Conservation (phyloP, 2,888 invertebrate genomes). For the Tricholauxania praeusta region DNA sequence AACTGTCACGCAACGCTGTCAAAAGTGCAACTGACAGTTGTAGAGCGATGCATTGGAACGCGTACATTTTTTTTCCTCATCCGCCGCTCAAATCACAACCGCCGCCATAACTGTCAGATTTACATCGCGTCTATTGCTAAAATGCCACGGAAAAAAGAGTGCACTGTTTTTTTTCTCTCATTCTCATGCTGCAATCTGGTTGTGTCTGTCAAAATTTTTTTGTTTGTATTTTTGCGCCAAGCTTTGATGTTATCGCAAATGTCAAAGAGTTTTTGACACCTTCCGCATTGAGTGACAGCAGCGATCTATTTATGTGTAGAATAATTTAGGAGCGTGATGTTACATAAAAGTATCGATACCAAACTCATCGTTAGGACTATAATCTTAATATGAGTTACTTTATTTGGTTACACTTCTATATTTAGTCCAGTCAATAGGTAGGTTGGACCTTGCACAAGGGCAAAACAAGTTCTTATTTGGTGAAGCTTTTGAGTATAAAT, state of each 20-base stretch:
- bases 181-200: not conserved
- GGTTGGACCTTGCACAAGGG: no score
- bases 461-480: no score
- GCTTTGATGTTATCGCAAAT: conserved; percentile 41
- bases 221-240: conserved; percentile 11
- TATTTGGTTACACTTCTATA: no score
- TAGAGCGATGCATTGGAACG: conserved; percentile 39
- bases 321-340: no score
- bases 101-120: conserved; percentile 16
- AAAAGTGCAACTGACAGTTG: conserved; percentile 49
- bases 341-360: no score
- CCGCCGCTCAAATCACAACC: conserved; percentile 57
- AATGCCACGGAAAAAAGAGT: not conserved
- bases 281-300: conserved; percentile 35
- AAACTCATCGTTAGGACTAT: no score
- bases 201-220: conserved; percentile 20
- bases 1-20: conserved; percentile 50
- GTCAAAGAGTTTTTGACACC: conserved; percentile 51
- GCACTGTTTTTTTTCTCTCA: not conserved
- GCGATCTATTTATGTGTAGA: conserved; percentile 6
- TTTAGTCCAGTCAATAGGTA: no score
- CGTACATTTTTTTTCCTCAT: not conserved
- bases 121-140: conserved; percentile 2
- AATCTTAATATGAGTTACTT: no score
- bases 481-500: no score